phyloP scores from a whole-genome alignment of 2,113 vertebrate species.

The Bothrops jararaca region DNA sequence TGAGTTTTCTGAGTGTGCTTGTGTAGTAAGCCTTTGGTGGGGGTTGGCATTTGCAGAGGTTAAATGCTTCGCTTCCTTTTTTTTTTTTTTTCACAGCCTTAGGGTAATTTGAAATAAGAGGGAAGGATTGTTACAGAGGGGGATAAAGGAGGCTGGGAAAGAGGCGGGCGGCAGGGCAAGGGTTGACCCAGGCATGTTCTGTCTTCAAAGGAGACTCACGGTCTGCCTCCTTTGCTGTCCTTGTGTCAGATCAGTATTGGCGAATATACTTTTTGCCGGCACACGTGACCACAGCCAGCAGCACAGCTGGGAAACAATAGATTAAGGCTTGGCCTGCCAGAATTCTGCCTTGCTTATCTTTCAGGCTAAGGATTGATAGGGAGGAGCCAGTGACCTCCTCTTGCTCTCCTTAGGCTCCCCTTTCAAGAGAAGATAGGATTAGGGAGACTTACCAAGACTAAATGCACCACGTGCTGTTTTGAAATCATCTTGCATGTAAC shows the following conservation, averaged over 20 bases:
- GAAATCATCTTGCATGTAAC: neutral
- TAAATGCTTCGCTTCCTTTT: neutral
- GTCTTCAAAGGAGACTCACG: neutral
- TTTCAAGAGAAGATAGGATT: neutral
- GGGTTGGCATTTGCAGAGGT: neutral
- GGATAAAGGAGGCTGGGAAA: neutral
- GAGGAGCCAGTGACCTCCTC: neutral
- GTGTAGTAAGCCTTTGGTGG: neutral
- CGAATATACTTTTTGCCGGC: neutral
- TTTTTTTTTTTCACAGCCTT: neutral
- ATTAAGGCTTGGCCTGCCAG: conserved; percentile 11
- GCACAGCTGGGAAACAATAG: conserved; percentile 35
- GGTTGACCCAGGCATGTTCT: no score
- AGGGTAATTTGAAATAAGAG: neutral
- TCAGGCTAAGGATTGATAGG: neutral
- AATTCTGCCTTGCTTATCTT: conserved; percentile 12
- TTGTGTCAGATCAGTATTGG: neutral
- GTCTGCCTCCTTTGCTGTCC: neutral
- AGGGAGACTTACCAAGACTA: neutral
- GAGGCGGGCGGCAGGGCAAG: neutral
- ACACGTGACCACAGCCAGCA: neutral
- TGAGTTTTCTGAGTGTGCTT: no score
- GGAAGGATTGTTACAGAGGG: neutral
- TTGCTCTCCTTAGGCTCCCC: neutral
- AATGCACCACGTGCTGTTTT: neutral